phyloP scores from a whole-genome alignment of 2,113 vertebrate species.

The Microcebus murinus region DNA sequence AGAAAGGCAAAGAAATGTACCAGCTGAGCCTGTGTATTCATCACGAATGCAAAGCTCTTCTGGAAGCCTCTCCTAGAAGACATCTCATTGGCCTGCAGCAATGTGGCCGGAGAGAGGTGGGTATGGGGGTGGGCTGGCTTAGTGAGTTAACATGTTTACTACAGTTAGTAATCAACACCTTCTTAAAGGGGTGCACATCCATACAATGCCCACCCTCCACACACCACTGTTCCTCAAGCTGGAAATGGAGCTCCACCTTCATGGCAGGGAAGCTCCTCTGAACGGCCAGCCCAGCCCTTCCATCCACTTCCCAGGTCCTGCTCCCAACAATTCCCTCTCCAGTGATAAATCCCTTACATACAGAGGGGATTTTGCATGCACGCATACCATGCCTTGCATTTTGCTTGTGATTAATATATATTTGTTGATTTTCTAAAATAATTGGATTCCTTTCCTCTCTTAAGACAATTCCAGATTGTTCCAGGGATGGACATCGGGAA shows the following conservation, averaged over 20 bases:
- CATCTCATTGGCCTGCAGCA: not conserved
- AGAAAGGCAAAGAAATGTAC: not conserved
- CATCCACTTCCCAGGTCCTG: not conserved
- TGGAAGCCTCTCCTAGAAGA: not conserved
- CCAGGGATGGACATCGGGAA: not conserved
- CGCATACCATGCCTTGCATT: not conserved
- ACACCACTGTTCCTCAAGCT: not conserved
- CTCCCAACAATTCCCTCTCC: no score
- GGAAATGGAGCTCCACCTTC: not conserved
- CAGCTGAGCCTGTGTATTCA: not conserved
- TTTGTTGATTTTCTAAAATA: not conserved
- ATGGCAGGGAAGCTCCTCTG: not conserved
- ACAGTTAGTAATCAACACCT: not conserved
- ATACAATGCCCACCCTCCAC: rapidly evolving
- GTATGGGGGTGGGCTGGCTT: not conserved
- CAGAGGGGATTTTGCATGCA: not conserved
- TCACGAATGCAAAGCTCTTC: not conserved
- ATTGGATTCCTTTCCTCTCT: not conserved
- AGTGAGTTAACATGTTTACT: no score
- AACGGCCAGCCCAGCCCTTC: not conserved
- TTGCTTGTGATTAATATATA: not conserved
- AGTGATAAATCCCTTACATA: not conserved
- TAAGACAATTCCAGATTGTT: not conserved
- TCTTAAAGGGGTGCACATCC: not conserved
- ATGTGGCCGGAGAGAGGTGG: not conserved